Evolutionary conservation across 2,113 vertebrate species (phyloP), one percentile per base, ranked within the genome.

Genomic region (Cathartes aura): DNA sequence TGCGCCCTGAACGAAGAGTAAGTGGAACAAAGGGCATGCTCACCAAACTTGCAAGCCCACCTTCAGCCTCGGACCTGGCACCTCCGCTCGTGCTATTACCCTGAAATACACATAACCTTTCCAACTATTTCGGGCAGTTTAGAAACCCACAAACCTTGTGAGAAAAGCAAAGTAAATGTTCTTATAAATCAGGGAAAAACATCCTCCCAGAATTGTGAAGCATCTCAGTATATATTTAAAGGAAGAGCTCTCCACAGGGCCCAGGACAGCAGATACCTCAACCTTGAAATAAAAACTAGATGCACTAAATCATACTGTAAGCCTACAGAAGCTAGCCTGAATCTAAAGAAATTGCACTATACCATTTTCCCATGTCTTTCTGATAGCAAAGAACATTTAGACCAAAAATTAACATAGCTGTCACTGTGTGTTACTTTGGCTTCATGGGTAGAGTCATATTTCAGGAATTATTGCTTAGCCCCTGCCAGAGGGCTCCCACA

Each of bases 1-100:
- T 99, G 99, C 17, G 98, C 99, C 64, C 98, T 99, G 24, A 99
- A 99, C 3, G 99, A 99, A 94, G 99, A 99, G 99, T 99, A 99
- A 99, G 99, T 98, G 88, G 18, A n/a, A 50, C 76, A 14, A 15
- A 12, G 42, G 43, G 12, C 43, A 29, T 4, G 55, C 78, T 87
- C 10, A 2, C 38, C 47, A 60, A 43, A 66, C 75, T 6, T 58
- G 36, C 86, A 68, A 22, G 55, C 59, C 34, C 4, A 12, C 40
- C 58, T 45, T 75, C 80, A 27, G 40, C 40, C 43, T n/a, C 11
- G 3, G 15, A 52, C 34, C 45, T 40, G 42, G 59, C 67, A 43
- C 19, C 38, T 59, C 32, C 1, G 0, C 62, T 70, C 1, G 0
- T n/a, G 43, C 56, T 26, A 1, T 55, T 42, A 63, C 19, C 18